Conservation (phyloP, 2,888 invertebrate genomes). For the Ditylenchus weischeri region DNA sequence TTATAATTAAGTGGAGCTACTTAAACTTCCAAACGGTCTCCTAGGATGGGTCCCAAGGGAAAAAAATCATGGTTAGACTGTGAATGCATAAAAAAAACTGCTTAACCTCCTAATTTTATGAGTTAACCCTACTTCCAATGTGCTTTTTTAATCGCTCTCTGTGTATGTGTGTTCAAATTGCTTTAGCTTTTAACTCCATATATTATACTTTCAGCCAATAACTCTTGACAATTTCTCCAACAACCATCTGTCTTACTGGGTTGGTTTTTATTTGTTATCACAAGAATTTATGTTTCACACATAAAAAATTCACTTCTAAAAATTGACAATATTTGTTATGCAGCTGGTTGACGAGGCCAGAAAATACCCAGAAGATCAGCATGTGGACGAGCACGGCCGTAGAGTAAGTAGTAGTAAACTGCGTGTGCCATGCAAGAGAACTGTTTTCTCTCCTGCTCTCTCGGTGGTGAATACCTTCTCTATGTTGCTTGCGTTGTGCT, state of each 20-base stretch:
- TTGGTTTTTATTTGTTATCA: conserved; percentile 31
- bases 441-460: conserved; percentile 1
- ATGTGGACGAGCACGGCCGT: neutral
- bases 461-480: conserved; percentile 8
- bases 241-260: conserved; percentile 55
- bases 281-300: no score
- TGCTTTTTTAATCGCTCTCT: conserved; percentile 8
- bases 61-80: no score
- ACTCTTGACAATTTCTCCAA: conserved; percentile 19
- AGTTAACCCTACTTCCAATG: no score
- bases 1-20: no score
- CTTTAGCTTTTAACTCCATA: no score
- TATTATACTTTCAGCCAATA: conserved; percentile 16
- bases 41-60: no score
- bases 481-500: no score
- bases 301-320: neutral
- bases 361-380: neutral
- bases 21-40: no score
- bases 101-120: no score
- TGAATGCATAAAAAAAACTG: no score
- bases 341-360: conserved; percentile 21
- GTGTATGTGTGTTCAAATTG: neutral
- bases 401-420: conserved; percentile 11
- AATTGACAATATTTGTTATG: conserved; percentile 16
- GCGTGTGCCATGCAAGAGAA: conserved; percentile 9